Base-by-base conservation (phyloP, 2,888 invertebrate genomes). In the Aradus depressus region DNA sequence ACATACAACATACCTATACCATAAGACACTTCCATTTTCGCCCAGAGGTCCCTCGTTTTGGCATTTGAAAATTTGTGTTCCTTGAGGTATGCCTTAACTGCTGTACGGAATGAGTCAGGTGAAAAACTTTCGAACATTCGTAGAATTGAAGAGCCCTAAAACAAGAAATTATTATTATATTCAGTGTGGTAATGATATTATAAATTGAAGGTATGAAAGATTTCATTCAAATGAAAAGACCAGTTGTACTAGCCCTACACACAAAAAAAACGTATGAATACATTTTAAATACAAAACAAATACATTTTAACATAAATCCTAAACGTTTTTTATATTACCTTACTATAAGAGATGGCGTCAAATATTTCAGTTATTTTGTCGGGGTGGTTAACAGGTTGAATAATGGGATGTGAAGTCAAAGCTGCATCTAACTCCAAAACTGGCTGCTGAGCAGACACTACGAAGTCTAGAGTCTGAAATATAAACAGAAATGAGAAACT, bases 341-440 rank as follows among this genome's bases (percentile, higher is more conserved):
- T 95, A 56, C 78, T 80, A 64, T 96, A 96, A 0, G 92, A 88
- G 56, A 96, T 93, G 0, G 76, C 68, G 66, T 95, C 93, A 65
- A 95, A 95, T 50, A 92, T 81, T 59, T 89, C 84, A 0, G 86
- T 89, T 50, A 96, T 93, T 71, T 95, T 81, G 65, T 85, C 83
- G 0, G 93, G 92, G 57, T 86, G 85, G 23, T 75, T 73, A 14
- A 93, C 92, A 0, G 75, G 76, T 65, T 87, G 84, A 5, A 91
- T 83, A 55, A 96, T 91, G 0, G 95, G 88, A 70, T 93, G 93
- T 1, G 93, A 89, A 44, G 82, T 84, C 4, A 83, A 66, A 43
- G 84, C 83, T 0, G 86, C 77, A 64, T 96, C 95, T 2, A 79
- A 70, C 12, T 70, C 70, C 55, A 92, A 65, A 0, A 87, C 90